Conservation (phyloP, 2,888 invertebrate genomes). For the Melitaea athalia region DNA sequence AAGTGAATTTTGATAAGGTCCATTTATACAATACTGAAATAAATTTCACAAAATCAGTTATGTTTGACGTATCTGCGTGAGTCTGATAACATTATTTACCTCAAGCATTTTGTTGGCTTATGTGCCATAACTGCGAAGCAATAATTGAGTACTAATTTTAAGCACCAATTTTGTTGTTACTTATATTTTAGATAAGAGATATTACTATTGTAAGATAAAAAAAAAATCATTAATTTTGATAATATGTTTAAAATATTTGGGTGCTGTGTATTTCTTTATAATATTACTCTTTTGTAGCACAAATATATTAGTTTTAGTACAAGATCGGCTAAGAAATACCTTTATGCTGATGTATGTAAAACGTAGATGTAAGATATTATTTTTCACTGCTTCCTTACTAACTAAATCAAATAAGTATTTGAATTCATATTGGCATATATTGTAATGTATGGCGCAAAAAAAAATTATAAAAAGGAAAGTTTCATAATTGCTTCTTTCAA, state of each 20-base stretch:
- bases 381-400: slow-evolving; percentile 14
- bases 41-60: slow-evolving; percentile 14
- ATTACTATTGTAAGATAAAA: slow-evolving; percentile 19
- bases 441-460: neutral
- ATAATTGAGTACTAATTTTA: slow-evolving; percentile 19
- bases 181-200: slow-evolving; percentile 15
- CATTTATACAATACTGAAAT: slow-evolving; percentile 1
- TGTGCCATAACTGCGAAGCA: slow-evolving; percentile 33
- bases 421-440: neutral
- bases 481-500: no score
- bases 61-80: neutral
- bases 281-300: slow-evolving; percentile 25
- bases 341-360: slow-evolving; percentile 11
- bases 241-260: slow-evolving; percentile 17
- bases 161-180: slow-evolving; percentile 13
- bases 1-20: neutral
- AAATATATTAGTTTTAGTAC: slow-evolving; percentile 30
- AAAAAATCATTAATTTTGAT: slow-evolving; percentile 11
- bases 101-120: slow-evolving; percentile 26
- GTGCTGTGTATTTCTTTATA: slow-evolving; percentile 31
- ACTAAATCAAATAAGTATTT: neutral
- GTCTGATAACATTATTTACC: slow-evolving; percentile 30
- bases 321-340: slow-evolving; percentile 5
- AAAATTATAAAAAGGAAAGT: neutral
- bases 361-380: slow-evolving; percentile 25